phyloP scores from a whole-genome alignment of 64 coral and sea anemone species.

The Porites lutea region DNA sequence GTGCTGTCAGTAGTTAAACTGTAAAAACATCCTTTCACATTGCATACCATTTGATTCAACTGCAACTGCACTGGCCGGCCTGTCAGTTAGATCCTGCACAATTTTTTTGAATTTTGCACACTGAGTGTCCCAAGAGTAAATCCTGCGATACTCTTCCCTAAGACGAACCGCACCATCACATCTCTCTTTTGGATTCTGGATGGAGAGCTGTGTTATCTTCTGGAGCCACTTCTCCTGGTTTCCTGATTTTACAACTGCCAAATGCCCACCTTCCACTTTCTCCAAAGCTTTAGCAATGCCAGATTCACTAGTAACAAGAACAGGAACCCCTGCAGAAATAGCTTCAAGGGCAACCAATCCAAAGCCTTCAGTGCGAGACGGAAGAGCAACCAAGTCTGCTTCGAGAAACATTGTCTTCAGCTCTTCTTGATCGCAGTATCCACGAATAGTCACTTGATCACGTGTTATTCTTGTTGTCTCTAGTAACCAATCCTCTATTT shows the following conservation, averaged over 20 bases:
- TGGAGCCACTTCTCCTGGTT: background rate
- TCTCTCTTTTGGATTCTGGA: background rate
- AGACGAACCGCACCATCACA: background rate
- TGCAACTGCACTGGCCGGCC: no score
- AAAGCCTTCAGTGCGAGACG: slow-evolving; percentile 34
- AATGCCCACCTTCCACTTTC: background rate
- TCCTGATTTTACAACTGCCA: background rate
- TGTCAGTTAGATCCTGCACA: no score
- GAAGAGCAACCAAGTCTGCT: slow-evolving; percentile 9
- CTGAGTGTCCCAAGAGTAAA: no score
- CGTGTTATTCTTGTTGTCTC: background rate
- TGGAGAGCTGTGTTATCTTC: background rate
- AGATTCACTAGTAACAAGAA: background rate
- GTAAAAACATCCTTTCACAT: background rate
- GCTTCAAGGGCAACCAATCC: slow-evolving; percentile 24
- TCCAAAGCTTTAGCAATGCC: background rate
- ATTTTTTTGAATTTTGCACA: background rate
- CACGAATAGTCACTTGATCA: no score
- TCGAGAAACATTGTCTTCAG: background rate
- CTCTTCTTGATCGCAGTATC: slow-evolving; percentile 32
- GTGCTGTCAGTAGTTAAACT: no score
- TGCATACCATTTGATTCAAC: background rate
- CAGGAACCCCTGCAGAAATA: background rate
- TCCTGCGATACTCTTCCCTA: background rate
- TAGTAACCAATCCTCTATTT: background rate